Conservation (phyloP, 2,113 vertebrate genomes). For the Mobula hypostoma region DNA sequence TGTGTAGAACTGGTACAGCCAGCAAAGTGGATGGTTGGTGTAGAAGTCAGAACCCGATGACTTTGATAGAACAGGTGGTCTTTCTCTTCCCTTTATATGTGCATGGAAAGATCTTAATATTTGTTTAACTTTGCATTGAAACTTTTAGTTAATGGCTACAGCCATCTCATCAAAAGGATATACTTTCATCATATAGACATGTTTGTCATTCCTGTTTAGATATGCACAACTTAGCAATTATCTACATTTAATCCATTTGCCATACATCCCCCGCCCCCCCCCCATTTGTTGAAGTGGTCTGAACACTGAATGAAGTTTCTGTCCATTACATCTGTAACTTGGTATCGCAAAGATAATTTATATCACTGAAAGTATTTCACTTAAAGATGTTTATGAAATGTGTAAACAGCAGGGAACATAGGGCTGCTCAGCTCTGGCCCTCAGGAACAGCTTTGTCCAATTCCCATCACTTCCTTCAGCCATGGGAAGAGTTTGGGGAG, state of each 20-base stretch:
- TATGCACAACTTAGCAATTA: not conserved
- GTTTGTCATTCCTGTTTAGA: not conserved
- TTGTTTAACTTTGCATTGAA: constrained; percentile 26
- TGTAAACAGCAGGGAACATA: not conserved
- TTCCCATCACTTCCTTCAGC: not conserved
- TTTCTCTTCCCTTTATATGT: not conserved
- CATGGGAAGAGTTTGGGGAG: not conserved
- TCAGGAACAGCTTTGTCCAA: not conserved
- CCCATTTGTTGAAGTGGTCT: not conserved
- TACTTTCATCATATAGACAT: not conserved
- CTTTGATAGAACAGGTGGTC: not conserved
- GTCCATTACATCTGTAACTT: not conserved
- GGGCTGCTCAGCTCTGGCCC: not conserved
- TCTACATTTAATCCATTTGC: not conserved
- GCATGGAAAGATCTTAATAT: not conserved
- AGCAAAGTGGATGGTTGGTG: too few species aligned
- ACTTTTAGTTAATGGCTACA: not conserved
- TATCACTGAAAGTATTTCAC: not conserved
- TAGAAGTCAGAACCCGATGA: not conserved
- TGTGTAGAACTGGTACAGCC: not conserved
- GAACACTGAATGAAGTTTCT: not conserved
- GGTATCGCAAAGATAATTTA: not conserved
- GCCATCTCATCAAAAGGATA: not conserved
- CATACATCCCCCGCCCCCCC: not conserved
- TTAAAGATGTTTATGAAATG: not conserved